Evolutionary conservation across 2,797 vertebrate species (phyloP).

Genomic region (Tauraco hartlaubi): DNA sequence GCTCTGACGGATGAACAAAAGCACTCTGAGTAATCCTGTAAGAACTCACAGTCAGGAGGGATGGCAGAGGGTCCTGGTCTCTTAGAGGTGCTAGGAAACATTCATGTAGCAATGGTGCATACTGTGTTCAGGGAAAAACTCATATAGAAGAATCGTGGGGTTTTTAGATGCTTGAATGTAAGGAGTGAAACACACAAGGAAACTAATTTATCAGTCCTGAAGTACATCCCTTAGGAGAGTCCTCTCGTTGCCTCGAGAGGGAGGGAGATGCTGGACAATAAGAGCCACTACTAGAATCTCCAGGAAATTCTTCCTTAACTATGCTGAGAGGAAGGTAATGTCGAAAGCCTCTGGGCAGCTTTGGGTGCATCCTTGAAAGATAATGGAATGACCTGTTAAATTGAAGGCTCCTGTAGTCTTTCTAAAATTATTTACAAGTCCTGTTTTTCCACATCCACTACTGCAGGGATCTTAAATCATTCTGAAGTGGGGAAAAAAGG

Average conservation of each 20-base stretch:
- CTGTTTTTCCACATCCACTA: background rate
- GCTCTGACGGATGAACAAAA: background rate
- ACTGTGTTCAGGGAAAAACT: background rate
- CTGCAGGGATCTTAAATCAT: background rate
- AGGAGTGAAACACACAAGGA: background rate
- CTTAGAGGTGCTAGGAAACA: background rate
- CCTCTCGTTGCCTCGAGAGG: background rate
- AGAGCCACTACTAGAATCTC: background rate
- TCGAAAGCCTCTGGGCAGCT: background rate
- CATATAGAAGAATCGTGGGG: rapidly evolving
- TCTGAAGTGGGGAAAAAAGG: background rate
- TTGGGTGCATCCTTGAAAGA: background rate
- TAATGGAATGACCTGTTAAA: background rate
- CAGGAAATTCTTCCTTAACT: background rate
- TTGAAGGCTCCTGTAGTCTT: background rate
- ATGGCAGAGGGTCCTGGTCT: background rate
- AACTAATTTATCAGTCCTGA: background rate
- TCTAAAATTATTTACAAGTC: background rate
- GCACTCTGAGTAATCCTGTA: background rate
- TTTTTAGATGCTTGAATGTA: background rate
- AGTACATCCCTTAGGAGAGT: background rate
- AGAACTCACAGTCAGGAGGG: background rate
- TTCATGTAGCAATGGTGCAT: background rate
- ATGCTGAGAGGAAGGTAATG: background rate
- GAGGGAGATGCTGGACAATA: background rate